Evolutionary conservation across 2,797 vertebrate species (phyloP), one percentile per base, ranked within the genome.

Genomic region (Rhincodon typus): DNA sequence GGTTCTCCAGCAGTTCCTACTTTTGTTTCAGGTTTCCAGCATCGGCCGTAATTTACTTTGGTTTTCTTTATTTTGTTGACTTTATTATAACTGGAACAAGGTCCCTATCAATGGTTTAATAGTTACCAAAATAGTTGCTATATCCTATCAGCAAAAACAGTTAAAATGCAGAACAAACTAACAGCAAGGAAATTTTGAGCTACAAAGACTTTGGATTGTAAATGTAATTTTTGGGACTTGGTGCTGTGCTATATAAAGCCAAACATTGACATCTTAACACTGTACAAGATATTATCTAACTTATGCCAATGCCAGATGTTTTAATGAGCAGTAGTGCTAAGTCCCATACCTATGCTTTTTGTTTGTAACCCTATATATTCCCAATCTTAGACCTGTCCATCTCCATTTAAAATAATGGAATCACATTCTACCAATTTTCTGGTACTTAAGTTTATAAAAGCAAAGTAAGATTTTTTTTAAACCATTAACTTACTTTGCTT

Each of bases 51-150:
- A n/a, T n/a, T n/a, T n/a, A n/a, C n/a, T n/a, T n/a, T n/a, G n/a
- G n/a, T n/a, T n/a, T n/a, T n/a, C n/a, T n/a, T n/a, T n/a, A n/a
- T n/a, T n/a, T n/a, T n/a, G n/a, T n/a, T n/a, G n/a, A n/a, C n/a
- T n/a, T n/a, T n/a, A n/a, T n/a, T n/a, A n/a, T n/a, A n/a, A n/a
- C n/a, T n/a, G n/a, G n/a, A n/a, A n/a, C n/a, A n/a, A n/a, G n/a
- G n/a, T n/a, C n/a, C n/a, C n/a, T n/a, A n/a, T n/a, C n/a, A 93
- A 93, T 69, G 62, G n/a, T 93, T 93, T 69, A 93, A 66, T 91
- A 23, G 38, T 25, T 84, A 62, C 57, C 57, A 66, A 93, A 19
- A 42, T 38, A 93, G 90, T n/a, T 13, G 23, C 19, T 93, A 69
- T 69, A 69, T 42, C 38, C 53, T 90, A 25, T 23, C 57, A 10